Evolutionary conservation across 2,797 vertebrate species (phyloP), one percentile per base, ranked within the genome.

Genomic region (Rhinogobio ventralis): DNA sequence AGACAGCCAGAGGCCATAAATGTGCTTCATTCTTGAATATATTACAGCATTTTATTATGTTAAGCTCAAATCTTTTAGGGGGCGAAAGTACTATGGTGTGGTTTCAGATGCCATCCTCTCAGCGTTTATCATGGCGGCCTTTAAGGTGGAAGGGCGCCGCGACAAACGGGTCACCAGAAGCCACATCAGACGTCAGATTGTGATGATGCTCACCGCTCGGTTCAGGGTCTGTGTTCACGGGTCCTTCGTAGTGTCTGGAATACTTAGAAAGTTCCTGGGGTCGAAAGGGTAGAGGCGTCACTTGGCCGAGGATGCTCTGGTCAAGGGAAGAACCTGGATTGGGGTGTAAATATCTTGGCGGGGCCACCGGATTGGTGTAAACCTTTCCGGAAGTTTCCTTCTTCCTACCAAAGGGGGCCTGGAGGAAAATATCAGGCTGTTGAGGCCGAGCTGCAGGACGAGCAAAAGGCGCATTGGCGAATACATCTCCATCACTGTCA

Each of bases 341-440:
- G 71, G 90, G 62, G 84, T 86, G 89, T 0, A 85, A 88, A 57
- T 86, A 82, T 49, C 85, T 89, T 25, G 84, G 68, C 60, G 90
- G 92, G 45, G 89, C 39, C 20, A 33, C 68, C 14, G 81, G 73
- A 55, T 86, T 73, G 53, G 76, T 23, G 73, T 72, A 76, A 20
- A 81, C 81, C 7, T 20, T 0, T 79, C 95, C 95, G 4, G 93
- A 87, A 36, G 88, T 0, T 78, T 96, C 96, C 33, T 94, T 98
- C 91, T 93, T 96, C 90, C 96, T 98, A 1, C 96, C 96, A 60
- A 99, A 99, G 0, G 98, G 98, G 51, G 98, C 98, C 93, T 96
- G 95, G 55, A 97, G 95, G 89, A 99, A 99, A 1, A 99, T 96
- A 0, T 99, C 98, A 0, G 94, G 85, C 72, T 96, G 96, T 39